Conservation (phyloP, 2,113 vertebrate species). For the Urocolius indicus region DNA sequence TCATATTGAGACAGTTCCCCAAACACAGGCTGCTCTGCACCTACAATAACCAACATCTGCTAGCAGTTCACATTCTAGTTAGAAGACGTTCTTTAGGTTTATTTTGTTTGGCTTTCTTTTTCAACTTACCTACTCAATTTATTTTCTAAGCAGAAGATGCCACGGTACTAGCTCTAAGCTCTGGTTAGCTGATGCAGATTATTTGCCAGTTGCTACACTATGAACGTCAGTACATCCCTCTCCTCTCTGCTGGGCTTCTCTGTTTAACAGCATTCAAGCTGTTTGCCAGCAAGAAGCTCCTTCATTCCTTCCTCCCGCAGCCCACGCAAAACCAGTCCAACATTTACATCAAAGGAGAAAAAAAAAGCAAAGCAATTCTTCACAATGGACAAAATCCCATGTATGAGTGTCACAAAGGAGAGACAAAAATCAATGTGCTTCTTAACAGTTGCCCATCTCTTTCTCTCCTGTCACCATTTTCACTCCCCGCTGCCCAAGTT, state of each 20-base stretch:
- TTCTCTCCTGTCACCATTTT: not conserved
- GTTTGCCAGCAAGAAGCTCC: not conserved
- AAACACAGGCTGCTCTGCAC: no score
- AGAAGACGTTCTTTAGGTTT: rapidly evolving
- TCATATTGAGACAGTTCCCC: not conserved
- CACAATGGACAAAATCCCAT: rapidly evolving
- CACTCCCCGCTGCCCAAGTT: rapidly evolving
- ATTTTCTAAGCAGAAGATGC: not conserved
- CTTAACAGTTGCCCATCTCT: not conserved
- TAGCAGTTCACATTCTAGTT: not conserved
- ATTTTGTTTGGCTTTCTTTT: not conserved
- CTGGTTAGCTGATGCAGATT: not conserved
- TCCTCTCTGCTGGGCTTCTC: not conserved
- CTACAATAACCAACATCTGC: not conserved
- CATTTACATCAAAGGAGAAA: not conserved
- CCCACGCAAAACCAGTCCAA: not conserved
- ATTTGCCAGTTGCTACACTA: not conserved
- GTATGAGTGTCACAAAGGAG: not conserved
- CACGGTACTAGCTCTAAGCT: not conserved
- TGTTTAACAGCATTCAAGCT: not conserved
- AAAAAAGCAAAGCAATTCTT: not conserved
- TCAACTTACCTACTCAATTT: not conserved
- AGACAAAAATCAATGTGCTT: not conserved
- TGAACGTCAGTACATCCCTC: not conserved
- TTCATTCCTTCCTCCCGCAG: not conserved